These are phyloP conservation scores for Ips typographus DNA, from an alignment of 1,140 invertebrate species.

Conservation along the genomic window DNA sequence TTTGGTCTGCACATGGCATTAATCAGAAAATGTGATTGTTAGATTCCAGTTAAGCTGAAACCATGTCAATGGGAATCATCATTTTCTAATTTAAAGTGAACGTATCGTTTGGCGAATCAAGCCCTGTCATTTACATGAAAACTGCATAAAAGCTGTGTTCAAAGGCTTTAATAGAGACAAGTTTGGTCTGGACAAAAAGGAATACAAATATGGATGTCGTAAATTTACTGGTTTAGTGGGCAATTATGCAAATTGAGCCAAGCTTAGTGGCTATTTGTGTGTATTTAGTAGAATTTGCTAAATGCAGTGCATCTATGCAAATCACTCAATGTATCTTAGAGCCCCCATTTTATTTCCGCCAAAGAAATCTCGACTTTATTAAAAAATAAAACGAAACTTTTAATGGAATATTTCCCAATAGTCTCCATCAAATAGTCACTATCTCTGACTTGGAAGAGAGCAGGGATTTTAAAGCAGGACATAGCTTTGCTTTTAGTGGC, in stretches of 20 bases:
- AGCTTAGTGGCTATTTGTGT: background rate
- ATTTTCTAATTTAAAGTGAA: constrained; percentile 21
- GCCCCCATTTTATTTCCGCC: background rate
- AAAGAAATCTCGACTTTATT: no score
- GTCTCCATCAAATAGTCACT: background rate
- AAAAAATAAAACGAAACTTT: background rate
- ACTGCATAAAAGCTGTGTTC: constrained; percentile 30
- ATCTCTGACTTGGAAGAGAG: constrained; percentile 5
- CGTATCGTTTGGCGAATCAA: constrained; percentile 17
- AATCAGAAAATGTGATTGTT: no score
- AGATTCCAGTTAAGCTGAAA: no score
- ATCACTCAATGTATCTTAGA: background rate
- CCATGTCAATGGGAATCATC: background rate
- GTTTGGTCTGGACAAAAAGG: constrained; percentile 22
- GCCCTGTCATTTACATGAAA: constrained; percentile 26
- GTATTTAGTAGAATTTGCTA: background rate
- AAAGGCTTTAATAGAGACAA: constrained; percentile 30
- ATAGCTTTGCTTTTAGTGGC: constrained; percentile 34
- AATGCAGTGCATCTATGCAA: background rate
- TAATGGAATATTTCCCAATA: constrained; percentile 15
- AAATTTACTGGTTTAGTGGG: constrained; percentile 22
- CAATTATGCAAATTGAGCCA: constrained; percentile 13
- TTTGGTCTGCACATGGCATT: no score
- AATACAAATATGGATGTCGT: constrained; percentile 30
- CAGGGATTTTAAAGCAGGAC: constrained; percentile 27